These are phyloP conservation scores for Bombyx huttoni DNA, from an alignment of 2,888 invertebrate genomes.

Conservation along the genomic window DNA sequence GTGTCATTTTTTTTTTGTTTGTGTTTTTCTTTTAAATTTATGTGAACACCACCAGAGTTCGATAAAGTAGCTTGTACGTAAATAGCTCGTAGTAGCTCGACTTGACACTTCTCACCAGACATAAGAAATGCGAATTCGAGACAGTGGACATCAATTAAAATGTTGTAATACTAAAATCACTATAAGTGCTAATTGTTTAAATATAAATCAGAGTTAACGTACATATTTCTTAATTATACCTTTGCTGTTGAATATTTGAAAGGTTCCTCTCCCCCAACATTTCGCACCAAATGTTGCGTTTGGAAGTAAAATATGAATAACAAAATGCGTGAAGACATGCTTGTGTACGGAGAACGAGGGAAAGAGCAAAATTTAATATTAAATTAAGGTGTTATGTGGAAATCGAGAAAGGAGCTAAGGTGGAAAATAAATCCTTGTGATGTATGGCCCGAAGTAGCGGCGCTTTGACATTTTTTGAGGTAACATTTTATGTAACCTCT, in stretches of 20 bases:
- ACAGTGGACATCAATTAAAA: too few relatives aligned
- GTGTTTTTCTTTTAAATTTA: too few relatives aligned
- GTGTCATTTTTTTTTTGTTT: too few relatives aligned
- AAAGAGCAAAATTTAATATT: conserved; percentile 67
- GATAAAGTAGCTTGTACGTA: too few relatives aligned
- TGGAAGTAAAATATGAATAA: conserved; percentile 59
- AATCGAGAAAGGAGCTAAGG: conserved; percentile 63
- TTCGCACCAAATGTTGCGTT: conserved; percentile 27
- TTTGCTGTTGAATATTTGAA: conserved; percentile 12
- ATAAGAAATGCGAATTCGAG: too few relatives aligned
- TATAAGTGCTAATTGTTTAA: too few relatives aligned
- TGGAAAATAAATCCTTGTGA: conserved; percentile 64
- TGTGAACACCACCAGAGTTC: too few relatives aligned
- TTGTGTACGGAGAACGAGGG: conserved; percentile 36
- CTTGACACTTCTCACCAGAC: too few relatives aligned
- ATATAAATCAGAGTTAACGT: too few relatives aligned
- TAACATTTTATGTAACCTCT: conserved; percentile 45
- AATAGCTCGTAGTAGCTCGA: too few relatives aligned
- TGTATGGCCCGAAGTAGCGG: conserved; percentile 50
- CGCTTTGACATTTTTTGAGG: conserved; percentile 63
- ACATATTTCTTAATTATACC: conserved; percentile 10
- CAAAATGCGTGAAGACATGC: conserved; percentile 58
- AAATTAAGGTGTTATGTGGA: conserved; percentile 67
- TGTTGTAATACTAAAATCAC: too few relatives aligned
- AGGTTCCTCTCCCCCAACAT: conserved; percentile 10